These are phyloP conservation scores for Sebastes hopkinsi DNA, from an alignment of 2,797 vertebrate genomes.

Conservation along the genomic window DNA sequence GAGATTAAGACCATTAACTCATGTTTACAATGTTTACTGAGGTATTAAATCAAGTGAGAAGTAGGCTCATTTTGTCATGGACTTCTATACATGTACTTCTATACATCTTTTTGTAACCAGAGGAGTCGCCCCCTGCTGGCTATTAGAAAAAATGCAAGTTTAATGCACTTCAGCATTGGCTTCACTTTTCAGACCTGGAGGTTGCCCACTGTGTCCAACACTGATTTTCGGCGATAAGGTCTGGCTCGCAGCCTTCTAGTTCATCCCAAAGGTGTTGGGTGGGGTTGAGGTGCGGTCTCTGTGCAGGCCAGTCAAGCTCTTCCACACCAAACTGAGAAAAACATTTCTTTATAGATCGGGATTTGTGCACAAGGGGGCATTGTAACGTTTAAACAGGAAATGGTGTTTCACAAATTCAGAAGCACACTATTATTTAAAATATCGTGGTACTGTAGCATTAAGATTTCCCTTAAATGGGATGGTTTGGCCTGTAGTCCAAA, in stretches of 20 bases:
- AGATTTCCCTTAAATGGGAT: background rate
- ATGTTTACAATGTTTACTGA: too few species aligned
- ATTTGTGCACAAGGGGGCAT: background rate
- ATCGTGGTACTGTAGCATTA: background rate
- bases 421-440: background rate
- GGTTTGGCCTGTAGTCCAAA: background rate
- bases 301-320: background rate
- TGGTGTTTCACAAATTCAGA: background rate
- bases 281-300: background rate
- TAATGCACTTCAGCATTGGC: too few species aligned
- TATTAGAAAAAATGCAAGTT: too few species aligned
- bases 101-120: too few species aligned
- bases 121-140: too few species aligned
- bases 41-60: too few species aligned
- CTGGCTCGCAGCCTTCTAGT: background rate
- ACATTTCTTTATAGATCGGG: background rate
- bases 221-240: rapidly evolving
- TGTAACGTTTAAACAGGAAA: background rate
- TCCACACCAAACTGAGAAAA: background rate
- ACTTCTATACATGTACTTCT: too few species aligned
- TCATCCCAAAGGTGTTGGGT: background rate
- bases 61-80: too few species aligned
- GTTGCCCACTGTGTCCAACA: too few species aligned
- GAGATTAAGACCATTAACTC: rapidly evolving
- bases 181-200: too few species aligned